Base-by-base conservation (phyloP, 2,797 vertebrate species). In the Schizopygopsis malacanthus region DNA sequence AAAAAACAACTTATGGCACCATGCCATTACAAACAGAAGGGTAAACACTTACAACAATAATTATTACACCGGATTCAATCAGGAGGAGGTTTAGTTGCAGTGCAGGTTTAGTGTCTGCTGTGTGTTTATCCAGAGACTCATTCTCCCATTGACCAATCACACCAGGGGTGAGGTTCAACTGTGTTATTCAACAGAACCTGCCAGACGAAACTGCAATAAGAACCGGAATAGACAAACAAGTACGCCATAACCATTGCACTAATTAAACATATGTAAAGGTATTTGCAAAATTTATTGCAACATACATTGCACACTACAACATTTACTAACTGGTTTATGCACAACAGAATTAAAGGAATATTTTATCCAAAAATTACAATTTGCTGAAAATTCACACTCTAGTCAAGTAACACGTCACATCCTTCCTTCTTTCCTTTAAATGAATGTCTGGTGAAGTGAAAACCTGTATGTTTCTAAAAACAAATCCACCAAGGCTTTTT, bases 1-100 rank as follows among this genome's bases (percentile, higher is more conserved):
- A 22, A 43, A 43, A 43, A 41, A n/a, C 25, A 65, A 65, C 15
- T 47, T 63, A 63, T 25, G 54, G 56, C 56, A 18, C 54, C 22
- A 63, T 47, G 54, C n/a, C 15, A 47, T 79, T 79, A 39, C 78
- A 47, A 79, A 65, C 59, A 65, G 13, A 33, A 33, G n/a, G 5
- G 16, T 65, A 65, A 79, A 79, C 25, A 78, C 6, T 63, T 28
- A 63, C 47, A 22, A 41, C 52, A 78, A 59, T 59, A 59, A 59
- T 22, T 43, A 45, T 41, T 13, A 33, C 1, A 12, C 13, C n/a
- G 63, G 25, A 79, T 16, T 20, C 41, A 47, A 80, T 67, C 25
- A 80, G 20, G 75, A 56, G 52, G 50, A 56, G 75, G 33, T 77
- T 77, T 76, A 76, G 28, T 76, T 76, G 18, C 52, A 39, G 22